phyloP scores from a whole-genome alignment of 2,113 vertebrate species.

The Erinaceus europaeus region DNA sequence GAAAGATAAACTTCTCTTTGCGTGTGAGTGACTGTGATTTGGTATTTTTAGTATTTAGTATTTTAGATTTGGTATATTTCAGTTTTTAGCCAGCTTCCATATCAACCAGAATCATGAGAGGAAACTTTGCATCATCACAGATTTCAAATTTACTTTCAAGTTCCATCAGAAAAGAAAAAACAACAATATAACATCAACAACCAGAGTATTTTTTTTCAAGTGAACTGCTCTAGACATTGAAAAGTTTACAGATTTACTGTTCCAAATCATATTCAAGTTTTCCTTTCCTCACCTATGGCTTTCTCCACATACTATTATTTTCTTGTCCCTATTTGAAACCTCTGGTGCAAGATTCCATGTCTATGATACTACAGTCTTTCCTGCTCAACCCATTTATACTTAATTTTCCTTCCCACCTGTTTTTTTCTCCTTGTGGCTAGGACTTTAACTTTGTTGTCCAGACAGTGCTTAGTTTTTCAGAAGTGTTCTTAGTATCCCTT shows the following conservation, averaged over 20 bases:
- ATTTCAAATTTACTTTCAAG: not conserved
- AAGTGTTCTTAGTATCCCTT: constrained; percentile 37
- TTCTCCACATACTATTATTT: not conserved
- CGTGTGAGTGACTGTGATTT: not conserved
- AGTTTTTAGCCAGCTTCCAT: not conserved
- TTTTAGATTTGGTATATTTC: too few species aligned
- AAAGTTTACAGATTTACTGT: not conserved
- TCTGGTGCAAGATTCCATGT: too few species aligned
- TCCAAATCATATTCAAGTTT: not conserved
- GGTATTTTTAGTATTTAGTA: too few species aligned
- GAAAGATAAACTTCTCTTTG: not conserved
- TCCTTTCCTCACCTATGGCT: not conserved
- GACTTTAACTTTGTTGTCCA: not conserved
- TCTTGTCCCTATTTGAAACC: not conserved
- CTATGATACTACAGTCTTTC: not conserved
- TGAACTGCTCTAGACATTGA: not conserved
- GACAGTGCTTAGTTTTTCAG: constrained; percentile 36
- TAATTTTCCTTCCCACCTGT: not conserved
- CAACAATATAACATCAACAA: not conserved
- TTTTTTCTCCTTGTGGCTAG: not conserved
- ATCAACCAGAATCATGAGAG: not conserved
- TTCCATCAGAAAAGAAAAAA: not conserved
- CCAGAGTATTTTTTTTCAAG: not conserved
- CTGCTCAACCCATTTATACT: not conserved
- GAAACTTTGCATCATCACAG: not conserved